Conservation (phyloP, 2,113 vertebrate species). For the Calyptommatus sinebrachiatus region DNA sequence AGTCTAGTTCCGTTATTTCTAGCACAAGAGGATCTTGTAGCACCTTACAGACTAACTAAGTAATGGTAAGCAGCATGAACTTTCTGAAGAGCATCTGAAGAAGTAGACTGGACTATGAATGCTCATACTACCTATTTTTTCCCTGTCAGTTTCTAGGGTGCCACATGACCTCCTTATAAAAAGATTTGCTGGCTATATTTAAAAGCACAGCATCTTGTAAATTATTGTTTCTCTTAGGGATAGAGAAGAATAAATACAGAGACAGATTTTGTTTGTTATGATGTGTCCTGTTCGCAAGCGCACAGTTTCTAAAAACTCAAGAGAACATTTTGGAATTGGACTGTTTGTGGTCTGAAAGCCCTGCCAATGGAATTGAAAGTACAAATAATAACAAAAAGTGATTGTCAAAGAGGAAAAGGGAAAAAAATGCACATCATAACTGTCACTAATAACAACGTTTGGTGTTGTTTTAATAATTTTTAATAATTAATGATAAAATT, state of each 20-base stretch:
- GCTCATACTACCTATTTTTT: no score
- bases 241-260: not conserved
- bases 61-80: no score
- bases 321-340: constrained; percentile 13
- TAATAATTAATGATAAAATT: no score
- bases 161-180: no score
- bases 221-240: not conserved
- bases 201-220: not conserved
- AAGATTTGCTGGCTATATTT: not conserved
- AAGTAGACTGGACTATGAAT: no score
- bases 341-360: constrained; percentile 24
- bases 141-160: no score
- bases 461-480: no score
- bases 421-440: not conserved
- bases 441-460: no score
- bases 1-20: no score
- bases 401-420: constrained; percentile 10
- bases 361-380: not conserved
- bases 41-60: no score
- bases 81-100: no score
- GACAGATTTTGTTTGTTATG: constrained; percentile 13
- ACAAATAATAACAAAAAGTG: constrained; percentile 12
- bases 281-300: constrained; percentile 14
- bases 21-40: no score
- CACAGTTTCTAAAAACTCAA: constrained; percentile 1